phyloP scores from a whole-genome alignment of 2,888 invertebrate genomes.

The Scrobipalpa costella region DNA sequence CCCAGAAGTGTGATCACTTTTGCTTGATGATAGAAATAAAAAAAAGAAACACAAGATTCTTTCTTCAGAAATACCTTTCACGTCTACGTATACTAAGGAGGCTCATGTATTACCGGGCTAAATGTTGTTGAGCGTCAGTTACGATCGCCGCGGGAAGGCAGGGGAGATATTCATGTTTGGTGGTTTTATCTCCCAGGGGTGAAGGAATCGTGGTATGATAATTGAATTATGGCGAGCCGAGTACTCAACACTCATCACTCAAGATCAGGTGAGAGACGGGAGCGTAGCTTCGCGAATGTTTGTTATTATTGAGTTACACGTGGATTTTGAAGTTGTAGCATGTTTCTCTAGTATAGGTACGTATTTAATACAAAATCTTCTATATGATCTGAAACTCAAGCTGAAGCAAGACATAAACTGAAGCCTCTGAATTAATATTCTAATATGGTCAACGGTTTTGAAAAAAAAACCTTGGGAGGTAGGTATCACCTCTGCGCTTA shows the following conservation, averaged over 20 bases:
- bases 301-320: neutral
- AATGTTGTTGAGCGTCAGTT: neutral
- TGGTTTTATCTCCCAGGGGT: constrained; percentile 41
- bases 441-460: too few species aligned
- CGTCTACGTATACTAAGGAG: neutral
- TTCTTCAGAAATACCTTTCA: neutral
- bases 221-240: constrained; percentile 59
- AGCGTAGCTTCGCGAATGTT: neutral
- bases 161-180: constrained; percentile 41
- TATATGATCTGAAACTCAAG: too few species aligned
- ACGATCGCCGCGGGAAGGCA: neutral
- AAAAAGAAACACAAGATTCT: too few species aligned
- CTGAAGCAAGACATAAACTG: too few species aligned
- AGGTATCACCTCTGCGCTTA: too few species aligned
- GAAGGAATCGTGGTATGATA: constrained; percentile 45
- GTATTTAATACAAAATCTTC: too few species aligned
- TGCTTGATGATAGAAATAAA: too few species aligned
- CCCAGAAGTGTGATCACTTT: too few species aligned
- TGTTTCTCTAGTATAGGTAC: too few species aligned
- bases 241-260: constrained; percentile 54
- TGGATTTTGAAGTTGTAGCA: too few species aligned
- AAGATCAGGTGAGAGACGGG: constrained; percentile 53
- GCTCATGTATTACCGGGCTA: neutral
- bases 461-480: too few species aligned
- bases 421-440: too few species aligned